phyloP scores from a whole-genome alignment of 30 jellyfish, hydroid and myxozoan species.

The Hydractinia echinata region DNA sequence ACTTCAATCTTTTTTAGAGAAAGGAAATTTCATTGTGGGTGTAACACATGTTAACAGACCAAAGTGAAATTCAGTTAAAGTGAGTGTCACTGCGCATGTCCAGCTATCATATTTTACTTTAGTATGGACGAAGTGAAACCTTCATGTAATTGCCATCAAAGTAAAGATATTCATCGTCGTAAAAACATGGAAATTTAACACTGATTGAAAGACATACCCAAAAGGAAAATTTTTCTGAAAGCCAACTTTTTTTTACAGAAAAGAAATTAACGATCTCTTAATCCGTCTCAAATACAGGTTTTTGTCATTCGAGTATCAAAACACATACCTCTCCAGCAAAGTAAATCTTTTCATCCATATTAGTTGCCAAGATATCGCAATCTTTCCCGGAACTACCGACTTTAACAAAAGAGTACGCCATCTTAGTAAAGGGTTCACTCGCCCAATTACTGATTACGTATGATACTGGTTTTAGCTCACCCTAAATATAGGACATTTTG shows the following conservation, averaged over 20 bases:
- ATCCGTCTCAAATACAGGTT: neutral
- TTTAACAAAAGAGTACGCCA: slow-evolving; percentile 86
- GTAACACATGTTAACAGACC: no score
- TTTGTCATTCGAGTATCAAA: neutral
- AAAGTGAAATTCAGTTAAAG: no score
- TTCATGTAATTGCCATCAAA: no score
- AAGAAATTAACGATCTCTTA: neutral
- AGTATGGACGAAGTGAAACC: no score
- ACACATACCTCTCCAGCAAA: slow-evolving; percentile 92
- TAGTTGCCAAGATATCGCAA: slow-evolving; percentile 52
- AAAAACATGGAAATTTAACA: no score
- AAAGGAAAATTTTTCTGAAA: neutral
- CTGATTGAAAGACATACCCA: neutral
- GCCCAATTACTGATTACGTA: slow-evolving; percentile 67
- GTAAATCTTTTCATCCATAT: slow-evolving; percentile 46
- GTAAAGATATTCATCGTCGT: no score
- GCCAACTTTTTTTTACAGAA: neutral
- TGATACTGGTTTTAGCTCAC: slow-evolving; percentile 42
- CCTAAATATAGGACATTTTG: slow-evolving; percentile 14
- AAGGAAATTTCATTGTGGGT: no score
- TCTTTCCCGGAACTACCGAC: slow-evolving; percentile 69
- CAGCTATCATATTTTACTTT: no score
- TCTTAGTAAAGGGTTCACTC: slow-evolving; percentile 48
- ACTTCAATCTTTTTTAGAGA: no score
- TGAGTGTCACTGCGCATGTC: no score